Evolutionary conservation across 2,888 invertebrate genomes (phyloP).

Genomic region (Drosophila mettleri): DNA sequence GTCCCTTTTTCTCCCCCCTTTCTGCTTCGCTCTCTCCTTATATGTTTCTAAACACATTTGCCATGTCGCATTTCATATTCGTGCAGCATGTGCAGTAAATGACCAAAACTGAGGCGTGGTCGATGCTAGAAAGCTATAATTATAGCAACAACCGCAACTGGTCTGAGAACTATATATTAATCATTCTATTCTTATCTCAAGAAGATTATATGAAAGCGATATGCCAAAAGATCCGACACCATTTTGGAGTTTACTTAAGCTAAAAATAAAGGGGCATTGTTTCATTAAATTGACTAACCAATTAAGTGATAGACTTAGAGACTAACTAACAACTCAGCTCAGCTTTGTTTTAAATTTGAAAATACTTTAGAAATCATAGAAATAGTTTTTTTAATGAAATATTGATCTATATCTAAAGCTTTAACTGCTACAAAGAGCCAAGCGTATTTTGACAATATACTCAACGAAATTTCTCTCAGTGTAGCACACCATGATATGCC

Average conservation of each 20-base stretch:
- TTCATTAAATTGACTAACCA: too few species aligned
- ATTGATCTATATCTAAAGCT: too few species aligned
- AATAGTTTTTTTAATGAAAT: too few species aligned
- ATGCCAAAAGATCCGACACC: too few species aligned
- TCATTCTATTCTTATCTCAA: neutral
- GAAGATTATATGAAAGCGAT: neutral
- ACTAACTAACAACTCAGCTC: too few species aligned
- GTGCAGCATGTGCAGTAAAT: conserved; percentile 70
- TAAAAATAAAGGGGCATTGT: too few species aligned
- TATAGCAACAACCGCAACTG: conserved; percentile 10
- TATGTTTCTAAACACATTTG: conserved; percentile 9
- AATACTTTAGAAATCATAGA: too few species aligned
- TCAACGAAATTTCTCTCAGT: conserved; percentile 15
- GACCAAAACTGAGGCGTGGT: conserved; percentile 41
- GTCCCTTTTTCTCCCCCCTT: neutral
- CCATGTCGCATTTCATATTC: conserved; percentile 31
- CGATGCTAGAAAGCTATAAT: neutral
- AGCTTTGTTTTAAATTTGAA: too few species aligned
- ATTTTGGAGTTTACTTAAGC: too few species aligned
- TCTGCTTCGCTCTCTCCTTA: neutral
- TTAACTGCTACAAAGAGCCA: neutral
- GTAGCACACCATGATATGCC: conserved; percentile 53
- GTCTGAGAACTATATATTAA: neutral
- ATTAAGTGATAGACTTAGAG: too few species aligned
- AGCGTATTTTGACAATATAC: neutral